Evolutionary conservation across 2,113 vertebrate genomes (phyloP).

Genomic region (Pangasianodon hypophthalmus): DNA sequence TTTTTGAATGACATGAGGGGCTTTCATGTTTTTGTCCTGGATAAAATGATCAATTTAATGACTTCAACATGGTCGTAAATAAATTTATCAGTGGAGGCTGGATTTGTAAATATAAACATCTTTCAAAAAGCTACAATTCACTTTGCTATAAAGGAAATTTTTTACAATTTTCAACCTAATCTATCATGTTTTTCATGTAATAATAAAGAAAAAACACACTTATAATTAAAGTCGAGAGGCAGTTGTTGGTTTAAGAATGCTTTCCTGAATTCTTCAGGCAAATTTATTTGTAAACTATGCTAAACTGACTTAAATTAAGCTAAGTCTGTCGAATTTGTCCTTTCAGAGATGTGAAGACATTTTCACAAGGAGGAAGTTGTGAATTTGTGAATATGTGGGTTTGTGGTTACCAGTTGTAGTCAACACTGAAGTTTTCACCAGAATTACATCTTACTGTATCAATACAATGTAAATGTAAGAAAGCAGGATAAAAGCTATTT

Average conservation of each 20-base stretch:
- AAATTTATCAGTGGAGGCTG: not conserved
- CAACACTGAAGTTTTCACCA: too few relatives aligned
- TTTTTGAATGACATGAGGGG: constrained; percentile 7
- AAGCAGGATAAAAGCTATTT: too few relatives aligned
- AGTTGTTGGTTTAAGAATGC: not conserved
- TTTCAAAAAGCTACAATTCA: not conserved
- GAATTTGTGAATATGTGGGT: too few relatives aligned
- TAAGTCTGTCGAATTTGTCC: too few relatives aligned
- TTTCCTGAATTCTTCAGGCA: not conserved
- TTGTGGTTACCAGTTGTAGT: too few relatives aligned
- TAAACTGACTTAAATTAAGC: too few relatives aligned
- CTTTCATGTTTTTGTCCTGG: not conserved
- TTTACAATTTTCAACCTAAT: not conserved
- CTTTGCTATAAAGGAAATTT: not conserved
- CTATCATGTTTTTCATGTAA: not conserved
- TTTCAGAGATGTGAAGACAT: too few relatives aligned
- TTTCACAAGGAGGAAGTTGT: too few relatives aligned
- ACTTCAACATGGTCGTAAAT: not conserved
- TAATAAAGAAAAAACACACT: not conserved
- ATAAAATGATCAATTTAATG: not conserved
- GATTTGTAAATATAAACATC: not conserved
- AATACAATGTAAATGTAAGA: too few relatives aligned
- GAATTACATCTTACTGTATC: too few relatives aligned
- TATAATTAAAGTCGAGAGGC: not conserved
- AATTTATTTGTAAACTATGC: not conserved